Conservation (phyloP, 2,797 vertebrate species). For the Heterohyrax brucei region DNA sequence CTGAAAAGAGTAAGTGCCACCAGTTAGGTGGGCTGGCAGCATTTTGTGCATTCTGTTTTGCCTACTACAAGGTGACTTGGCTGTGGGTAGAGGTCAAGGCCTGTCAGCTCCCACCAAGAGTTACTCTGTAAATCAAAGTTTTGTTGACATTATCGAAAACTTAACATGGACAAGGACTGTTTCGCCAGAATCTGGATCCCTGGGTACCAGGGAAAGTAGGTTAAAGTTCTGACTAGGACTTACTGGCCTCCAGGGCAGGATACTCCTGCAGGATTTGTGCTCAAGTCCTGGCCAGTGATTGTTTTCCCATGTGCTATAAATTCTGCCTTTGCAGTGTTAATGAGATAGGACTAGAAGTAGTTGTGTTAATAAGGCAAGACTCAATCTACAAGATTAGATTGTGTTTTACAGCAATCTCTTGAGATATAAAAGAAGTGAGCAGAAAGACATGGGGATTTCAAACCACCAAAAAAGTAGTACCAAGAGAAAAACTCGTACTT, state of each 20-base stretch:
- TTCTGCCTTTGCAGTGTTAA: too few species aligned
- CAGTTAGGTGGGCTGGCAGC: background rate
- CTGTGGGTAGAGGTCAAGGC: background rate
- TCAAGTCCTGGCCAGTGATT: background rate
- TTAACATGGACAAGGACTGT: background rate
- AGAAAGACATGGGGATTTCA: too few species aligned
- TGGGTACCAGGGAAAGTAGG: background rate
- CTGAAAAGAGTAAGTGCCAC: background rate
- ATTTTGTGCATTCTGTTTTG: background rate
- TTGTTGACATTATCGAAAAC: constrained; percentile 60
- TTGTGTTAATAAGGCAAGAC: too few species aligned
- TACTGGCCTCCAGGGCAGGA: background rate
- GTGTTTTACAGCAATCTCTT: too few species aligned
- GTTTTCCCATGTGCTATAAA: too few species aligned
- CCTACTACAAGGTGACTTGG: background rate
- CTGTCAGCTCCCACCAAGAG: background rate
- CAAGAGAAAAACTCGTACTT: too few species aligned
- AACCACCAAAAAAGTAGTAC: too few species aligned
- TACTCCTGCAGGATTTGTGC: background rate
- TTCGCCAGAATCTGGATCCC: background rate
- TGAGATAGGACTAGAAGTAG: too few species aligned
- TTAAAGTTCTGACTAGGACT: constrained; percentile 8
- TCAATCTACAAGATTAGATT: too few species aligned
- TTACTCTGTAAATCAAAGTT: constrained; percentile 57
- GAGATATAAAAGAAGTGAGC: too few species aligned